A percentile compares a stretch with the other conserved stretches of the same genome.
phyloP scores from a whole-genome alignment of 1,140 invertebrate genomes.

The Drosophila ambigua region DNA sequence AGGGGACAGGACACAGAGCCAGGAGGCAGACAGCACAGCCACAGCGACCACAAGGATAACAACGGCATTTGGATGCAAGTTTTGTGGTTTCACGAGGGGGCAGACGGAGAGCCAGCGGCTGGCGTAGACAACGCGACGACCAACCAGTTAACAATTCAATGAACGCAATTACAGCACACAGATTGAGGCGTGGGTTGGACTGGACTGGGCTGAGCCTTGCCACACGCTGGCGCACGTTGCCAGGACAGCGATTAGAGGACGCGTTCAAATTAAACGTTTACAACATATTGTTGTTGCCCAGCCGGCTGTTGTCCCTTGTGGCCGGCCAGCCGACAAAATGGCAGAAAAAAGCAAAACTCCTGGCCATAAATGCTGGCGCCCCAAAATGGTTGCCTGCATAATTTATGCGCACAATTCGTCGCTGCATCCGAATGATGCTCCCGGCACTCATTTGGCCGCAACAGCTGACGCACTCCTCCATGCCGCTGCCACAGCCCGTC shows the following conservation, averaged over 20 bases:
- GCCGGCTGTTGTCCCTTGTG: constrained; percentile 25
- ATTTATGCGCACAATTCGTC: constrained; percentile 79
- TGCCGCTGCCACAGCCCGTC: background rate
- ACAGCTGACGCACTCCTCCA: constrained; percentile 58
- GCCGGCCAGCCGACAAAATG: constrained; percentile 16
- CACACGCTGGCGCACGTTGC: constrained; percentile 45
- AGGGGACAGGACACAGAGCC: constrained; percentile 41
- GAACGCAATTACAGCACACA: constrained; percentile 72
- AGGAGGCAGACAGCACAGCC: constrained; percentile 15
- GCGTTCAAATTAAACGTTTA: constrained; percentile 78
- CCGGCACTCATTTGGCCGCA: constrained; percentile 31
- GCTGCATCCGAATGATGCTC: constrained; percentile 62
- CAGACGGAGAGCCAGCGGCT: background rate
- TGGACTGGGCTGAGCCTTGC: background rate
- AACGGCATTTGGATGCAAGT: constrained; percentile 77
- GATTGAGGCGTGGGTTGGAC: constrained; percentile 8
- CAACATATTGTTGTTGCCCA: constrained; percentile 73
- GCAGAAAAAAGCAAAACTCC: constrained; percentile 10
- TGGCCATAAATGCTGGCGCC: constrained; percentile 56
- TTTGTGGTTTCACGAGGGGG: constrained; percentile 55
- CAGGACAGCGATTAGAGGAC: constrained; percentile 74
- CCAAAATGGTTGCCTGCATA: constrained; percentile 73
- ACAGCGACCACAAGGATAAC: constrained; percentile 71
- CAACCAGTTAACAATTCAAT: constrained; percentile 80
- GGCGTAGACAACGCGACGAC: constrained; percentile 48